Evolutionary conservation across 2,888 invertebrate species (phyloP).

Genomic region (Zele albiditarsus): DNA sequence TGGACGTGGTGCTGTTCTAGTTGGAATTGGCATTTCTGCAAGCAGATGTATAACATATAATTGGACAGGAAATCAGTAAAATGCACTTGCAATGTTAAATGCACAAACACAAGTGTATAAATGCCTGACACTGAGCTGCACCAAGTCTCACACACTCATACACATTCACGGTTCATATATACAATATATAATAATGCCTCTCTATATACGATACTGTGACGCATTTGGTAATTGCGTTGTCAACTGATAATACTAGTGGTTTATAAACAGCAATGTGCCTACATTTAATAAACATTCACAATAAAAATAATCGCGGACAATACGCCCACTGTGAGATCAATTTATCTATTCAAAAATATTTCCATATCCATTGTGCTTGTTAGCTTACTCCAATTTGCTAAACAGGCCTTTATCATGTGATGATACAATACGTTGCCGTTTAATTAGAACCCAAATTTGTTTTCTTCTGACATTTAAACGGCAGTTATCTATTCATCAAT

Average conservation of each 20-base stretch:
- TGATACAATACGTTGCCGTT: background rate
- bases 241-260: conserved; percentile 22
- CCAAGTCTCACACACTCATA: conserved; percentile 42
- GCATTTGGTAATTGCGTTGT: conserved; percentile 31
- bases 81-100: conserved; percentile 33
- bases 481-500: background rate
- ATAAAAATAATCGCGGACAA: conserved; percentile 9
- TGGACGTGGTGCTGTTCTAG: conserved; percentile 77
- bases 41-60: conserved; percentile 40
- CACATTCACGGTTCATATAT: conserved; percentile 40
- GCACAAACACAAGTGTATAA: conserved; percentile 44
- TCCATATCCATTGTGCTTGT: background rate
- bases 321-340: conserved; percentile 14
- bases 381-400: background rate
- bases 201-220: conserved; percentile 25
- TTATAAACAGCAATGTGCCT: conserved; percentile 1
- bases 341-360: conserved; percentile 7
- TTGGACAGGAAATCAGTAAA: conserved; percentile 33
- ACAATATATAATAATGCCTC: conserved; percentile 2
- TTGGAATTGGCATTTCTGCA: conserved; percentile 78
- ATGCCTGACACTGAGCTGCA: conserved; percentile 54
- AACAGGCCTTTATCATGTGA: background rate
- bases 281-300: background rate
- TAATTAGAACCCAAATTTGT: conserved; percentile 6
- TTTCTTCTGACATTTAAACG: conserved; percentile 20